These are phyloP conservation scores for Ecdyonurus torrentis DNA, from an alignment of 2,888 invertebrate genomes.

Conservation along the genomic window DNA sequence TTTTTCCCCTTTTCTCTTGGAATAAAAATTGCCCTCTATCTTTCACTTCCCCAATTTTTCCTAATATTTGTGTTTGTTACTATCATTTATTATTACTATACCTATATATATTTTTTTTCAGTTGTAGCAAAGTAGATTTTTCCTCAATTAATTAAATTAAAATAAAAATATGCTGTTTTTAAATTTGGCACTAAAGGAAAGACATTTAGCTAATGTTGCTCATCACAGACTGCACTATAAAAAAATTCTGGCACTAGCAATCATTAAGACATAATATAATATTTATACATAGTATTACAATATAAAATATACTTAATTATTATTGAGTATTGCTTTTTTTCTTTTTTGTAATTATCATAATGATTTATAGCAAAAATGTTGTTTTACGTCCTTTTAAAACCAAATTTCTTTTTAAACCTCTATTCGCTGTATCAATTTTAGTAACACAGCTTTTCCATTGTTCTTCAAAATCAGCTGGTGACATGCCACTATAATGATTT, in stretches of 20 bases:
- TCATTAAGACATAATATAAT: background rate
- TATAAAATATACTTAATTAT: too few relatives aligned
- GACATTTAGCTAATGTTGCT: background rate
- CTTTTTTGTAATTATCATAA: background rate
- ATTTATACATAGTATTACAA: background rate
- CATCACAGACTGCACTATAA: background rate
- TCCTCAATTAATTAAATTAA: background rate
- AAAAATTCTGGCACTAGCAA: background rate
- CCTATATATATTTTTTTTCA: too few relatives aligned
- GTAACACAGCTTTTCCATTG: conserved; percentile 31
- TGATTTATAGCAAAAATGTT: conserved; percentile 7
- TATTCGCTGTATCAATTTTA: conserved; percentile 29
- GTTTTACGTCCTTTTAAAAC: conserved; percentile 18
- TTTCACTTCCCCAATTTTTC: too few relatives aligned
- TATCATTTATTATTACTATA: too few relatives aligned
- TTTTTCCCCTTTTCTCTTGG: too few relatives aligned
- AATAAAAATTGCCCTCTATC: too few relatives aligned
- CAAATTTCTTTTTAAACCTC: conserved; percentile 28
- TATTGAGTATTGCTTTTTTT: background rate
- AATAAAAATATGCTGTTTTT: background rate
- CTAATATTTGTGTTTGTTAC: too few relatives aligned
- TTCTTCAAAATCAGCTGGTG: conserved; percentile 27
- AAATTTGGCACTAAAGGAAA: background rate
- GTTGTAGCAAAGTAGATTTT: too few relatives aligned
- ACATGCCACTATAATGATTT: conserved; percentile 23